Conservation (phyloP, 2,113 vertebrate genomes). For the Elanoides forficatus region DNA sequence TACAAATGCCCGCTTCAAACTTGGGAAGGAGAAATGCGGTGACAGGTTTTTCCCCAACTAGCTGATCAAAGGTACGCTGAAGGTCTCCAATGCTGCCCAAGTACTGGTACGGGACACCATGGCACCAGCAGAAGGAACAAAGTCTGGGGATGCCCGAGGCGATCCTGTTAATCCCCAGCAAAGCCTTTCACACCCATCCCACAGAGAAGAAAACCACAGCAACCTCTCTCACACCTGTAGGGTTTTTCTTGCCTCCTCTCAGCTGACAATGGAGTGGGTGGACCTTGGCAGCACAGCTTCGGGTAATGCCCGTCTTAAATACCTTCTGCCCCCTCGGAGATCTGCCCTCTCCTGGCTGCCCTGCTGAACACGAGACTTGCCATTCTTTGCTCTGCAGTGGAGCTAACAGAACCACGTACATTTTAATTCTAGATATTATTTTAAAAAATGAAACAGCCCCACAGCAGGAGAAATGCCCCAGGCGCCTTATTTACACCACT, state of each 20-base stretch:
- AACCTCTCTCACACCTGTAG: background rate
- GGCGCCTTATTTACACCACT: background rate
- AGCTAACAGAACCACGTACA: background rate
- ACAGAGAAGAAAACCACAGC: background rate
- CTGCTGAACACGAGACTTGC: background rate
- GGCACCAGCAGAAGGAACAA: background rate
- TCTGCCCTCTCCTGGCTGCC: background rate
- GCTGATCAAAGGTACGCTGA: background rate
- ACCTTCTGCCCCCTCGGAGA: background rate
- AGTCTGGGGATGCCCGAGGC: background rate
- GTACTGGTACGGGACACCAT: rapidly evolving
- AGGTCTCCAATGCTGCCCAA: background rate
- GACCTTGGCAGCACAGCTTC: background rate
- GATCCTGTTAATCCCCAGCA: background rate
- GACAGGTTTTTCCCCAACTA: rapidly evolving
- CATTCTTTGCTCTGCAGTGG: background rate
- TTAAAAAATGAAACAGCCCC: background rate
- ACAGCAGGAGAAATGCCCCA: background rate
- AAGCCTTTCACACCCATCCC: background rate
- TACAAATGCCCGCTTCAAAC: background rate
- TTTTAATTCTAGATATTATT: background rate
- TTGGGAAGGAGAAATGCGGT: background rate
- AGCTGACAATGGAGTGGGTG: background rate
- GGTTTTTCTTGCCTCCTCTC: background rate
- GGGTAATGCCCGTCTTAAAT: background rate